These are phyloP conservation scores for Dendrolimus kikuchii DNA, from an alignment of 1,140 invertebrate genomes.

Conservation along the genomic window DNA sequence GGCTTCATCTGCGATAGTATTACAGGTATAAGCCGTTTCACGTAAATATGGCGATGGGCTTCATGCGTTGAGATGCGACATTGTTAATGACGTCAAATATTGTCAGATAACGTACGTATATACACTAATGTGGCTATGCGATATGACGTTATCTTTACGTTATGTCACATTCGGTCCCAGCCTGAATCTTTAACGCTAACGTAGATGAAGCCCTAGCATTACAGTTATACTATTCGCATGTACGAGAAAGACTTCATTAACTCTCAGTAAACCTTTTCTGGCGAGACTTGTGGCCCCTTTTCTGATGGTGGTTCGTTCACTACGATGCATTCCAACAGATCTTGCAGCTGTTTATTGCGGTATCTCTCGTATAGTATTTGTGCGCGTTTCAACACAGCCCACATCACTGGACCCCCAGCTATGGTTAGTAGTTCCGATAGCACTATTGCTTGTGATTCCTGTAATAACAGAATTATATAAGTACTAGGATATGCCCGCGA, in stretches of 20 bases:
- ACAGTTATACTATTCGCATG: no score
- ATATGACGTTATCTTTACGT: no score
- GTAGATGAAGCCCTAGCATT: no score
- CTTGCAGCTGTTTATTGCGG: constrained; percentile 23
- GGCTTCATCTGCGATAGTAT: no score
- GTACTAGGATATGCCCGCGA: background rate
- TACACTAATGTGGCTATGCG: no score
- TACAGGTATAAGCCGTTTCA: no score
- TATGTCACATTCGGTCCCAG: no score
- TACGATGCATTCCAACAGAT: constrained; percentile 33
- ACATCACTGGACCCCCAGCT: constrained; percentile 44
- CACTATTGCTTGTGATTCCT: constrained; percentile 39
- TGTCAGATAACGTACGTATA: no score
- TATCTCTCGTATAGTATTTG: constrained; percentile 33
- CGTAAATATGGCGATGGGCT: no score
- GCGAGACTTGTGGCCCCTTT: constrained; percentile 12
- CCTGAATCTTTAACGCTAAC: no score
- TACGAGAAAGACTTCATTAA: background rate
- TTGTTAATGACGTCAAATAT: no score
- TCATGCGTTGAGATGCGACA: no score
- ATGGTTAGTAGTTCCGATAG: constrained; percentile 36
- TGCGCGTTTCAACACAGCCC: constrained; percentile 30
- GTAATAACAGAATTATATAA: constrained; percentile 1
- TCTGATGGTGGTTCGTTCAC: constrained; percentile 19
- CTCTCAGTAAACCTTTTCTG: constrained; percentile 14